phyloP scores from a whole-genome alignment of 2,888 invertebrate species.

The Notodonta dromedarius region DNA sequence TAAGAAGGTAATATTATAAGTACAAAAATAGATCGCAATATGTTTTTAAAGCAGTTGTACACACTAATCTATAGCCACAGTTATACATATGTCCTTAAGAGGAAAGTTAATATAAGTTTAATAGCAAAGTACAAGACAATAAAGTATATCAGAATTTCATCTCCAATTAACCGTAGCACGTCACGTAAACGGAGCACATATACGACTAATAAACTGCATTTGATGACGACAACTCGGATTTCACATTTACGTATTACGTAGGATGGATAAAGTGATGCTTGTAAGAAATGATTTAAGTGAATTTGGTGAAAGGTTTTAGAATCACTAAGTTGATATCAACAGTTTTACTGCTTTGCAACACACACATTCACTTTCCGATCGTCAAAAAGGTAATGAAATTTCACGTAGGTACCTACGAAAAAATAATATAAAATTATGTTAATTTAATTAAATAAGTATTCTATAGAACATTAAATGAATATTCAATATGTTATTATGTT shows the following conservation, averaged over 20 bases:
- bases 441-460: no score
- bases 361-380: no score
- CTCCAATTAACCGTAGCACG: conserved; percentile 8
- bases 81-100: conserved; percentile 22
- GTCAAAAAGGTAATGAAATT: no score
- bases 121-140: conserved; percentile 25
- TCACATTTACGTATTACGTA: background rate
- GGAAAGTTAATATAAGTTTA: conserved; percentile 36
- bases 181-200: background rate
- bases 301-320: background rate
- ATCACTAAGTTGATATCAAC: no score
- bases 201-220: background rate
- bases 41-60: no score
- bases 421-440: no score
- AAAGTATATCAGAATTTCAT: conserved; percentile 29
- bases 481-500: background rate
- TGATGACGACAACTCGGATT: background rate
- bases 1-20: no score
- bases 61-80: background rate
- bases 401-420: no score
- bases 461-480: background rate
- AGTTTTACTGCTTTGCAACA: no score
- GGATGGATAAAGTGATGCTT: background rate
- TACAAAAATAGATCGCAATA: no score
- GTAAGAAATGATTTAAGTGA: background rate